Evolutionary conservation across 1,140 invertebrate species (phyloP), one percentile per base, ranked within the genome.

Genomic region (Pachypeltis micranthus): DNA sequence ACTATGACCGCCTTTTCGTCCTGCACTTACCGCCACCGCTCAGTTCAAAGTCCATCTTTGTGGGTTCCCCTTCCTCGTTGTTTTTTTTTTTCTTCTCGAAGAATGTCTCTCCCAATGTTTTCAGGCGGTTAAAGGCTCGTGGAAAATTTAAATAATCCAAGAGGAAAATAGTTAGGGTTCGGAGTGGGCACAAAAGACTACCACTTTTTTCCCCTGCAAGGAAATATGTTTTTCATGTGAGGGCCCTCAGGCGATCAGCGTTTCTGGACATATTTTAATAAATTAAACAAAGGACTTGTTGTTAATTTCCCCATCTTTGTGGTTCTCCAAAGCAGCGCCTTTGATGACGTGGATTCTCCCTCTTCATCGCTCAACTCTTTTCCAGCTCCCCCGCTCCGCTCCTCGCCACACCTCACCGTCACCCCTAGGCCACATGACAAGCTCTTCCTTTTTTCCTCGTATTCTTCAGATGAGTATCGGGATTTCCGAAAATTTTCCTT

Each of bases 181-280:
- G 57, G 25, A 29, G 29, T 59, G 57, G 57, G 31, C 57, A 59
- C 57, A 59, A 59, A 56, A 31, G 47, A 51, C 47, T 51, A 31
- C 25, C 26, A 16, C 57, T 25, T 14, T n/a, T 31, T 59, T 16
- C 16, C 29, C 26, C 28, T 28, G 25, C 57, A 34, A 59, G 57
- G 57, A 59, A 59, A 59, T 59, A 59, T 59, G 57, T 59, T 59
- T 59, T 59, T 59, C 57, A 59, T 59, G 57, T 59, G 57, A 59
- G 29, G 57, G 26, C 26, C 57, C 57, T 25, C 25, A 7, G 57
- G 57, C 57, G 57, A 59, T 59, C 57, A 59, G 28, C 29, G 27
- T 59, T 59, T 59, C 31, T 29, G 57, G 29, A 59, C 26, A 59
- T 59, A 59, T 59, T 59, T 59, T 59, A 59, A 59, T 59, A 59